Evolutionary conservation across 1,140 invertebrate genomes (phyloP), one percentile per base, ranked within the genome.

Genomic region (Conus ventricosus): DNA sequence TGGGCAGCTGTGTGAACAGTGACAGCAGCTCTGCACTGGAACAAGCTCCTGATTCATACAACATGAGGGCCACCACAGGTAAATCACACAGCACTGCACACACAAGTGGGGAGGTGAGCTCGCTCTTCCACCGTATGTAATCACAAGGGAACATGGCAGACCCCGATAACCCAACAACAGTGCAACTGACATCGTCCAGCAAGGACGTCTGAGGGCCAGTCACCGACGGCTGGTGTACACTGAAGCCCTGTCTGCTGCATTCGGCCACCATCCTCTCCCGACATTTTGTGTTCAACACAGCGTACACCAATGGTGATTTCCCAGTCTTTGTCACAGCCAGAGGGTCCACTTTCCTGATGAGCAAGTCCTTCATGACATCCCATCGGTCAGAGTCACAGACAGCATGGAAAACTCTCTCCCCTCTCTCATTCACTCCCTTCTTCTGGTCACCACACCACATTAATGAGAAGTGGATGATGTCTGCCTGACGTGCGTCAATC

Each of bases 41-140:
- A 57, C 81, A 83, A 0, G 81, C 23, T 55, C 81, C 81, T 54
- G 81, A 83, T 20, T 83, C 81, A 25, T 55, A 83, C 81, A 83
- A 25, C 81, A 83, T 83, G 25, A 6, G 51, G 20, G 53, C 39
- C 51, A 83, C 20, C 39, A 57, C 81, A 54, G 54, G 81, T 23
- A n/a, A 83, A 55, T 51, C 51, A 25, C 54, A 23, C 25, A 23
- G 39, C 81, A 83, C 81, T 54, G 81, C 81, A 71, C 67, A 71
- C 67, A 71, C 23, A 20, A 71, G 67, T 7, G 67, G 67, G 67
- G 67, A 71, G 11, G 67, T 71, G 67, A 71, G 11, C 67, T 13
- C 6, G 10, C 67, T 23, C 6, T 71, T 15, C 15, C 0, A 4
- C 15, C 5, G 51, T 55, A 54, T 11, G 81, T 83, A 10, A 39